Evolutionary conservation across 1,140 invertebrate species (phyloP), one percentile per base, ranked within the genome.

Genomic region (Acyrthosiphon pisum): DNA sequence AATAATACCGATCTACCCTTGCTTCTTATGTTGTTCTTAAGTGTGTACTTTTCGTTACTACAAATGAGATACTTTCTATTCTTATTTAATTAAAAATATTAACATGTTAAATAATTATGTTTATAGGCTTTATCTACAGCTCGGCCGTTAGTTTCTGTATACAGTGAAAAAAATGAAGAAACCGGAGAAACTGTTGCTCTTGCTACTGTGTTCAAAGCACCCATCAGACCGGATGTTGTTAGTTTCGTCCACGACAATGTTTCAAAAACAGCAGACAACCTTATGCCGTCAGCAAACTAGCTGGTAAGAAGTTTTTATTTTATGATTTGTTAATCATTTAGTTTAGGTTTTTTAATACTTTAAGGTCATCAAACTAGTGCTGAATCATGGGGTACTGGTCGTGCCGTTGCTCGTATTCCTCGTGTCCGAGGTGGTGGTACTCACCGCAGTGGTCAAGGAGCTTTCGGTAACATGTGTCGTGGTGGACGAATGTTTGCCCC

Each of bases 381-480:
- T 94, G 99, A 99, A 95, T 99, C 99, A 94, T 99, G 99, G 99
- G 99, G 99, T 95, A 99, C 99, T 95, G 99, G 99, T 95, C 98
- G 99, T 96, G 99, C 99, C 95, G 99, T 99, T 84, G 99, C 99
- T 89, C 99, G 99, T 98, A 99, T 99, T 95, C 99, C 99, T 37
- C 98, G 99, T 97, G 99, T 99, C 1, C 97, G 99, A 94, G 99
- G 99, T 95, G 99, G 99, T 95, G 99, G 99, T 97, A 99, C 99
- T 94, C 99, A 99, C 95, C 98, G 99, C 94, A 99, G 99, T 68
- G 99, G 99, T 94, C 99, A 99, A 96, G 99, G 99, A 97, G 99
- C 99, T 88, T 99, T 99, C 95, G 99, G 99, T 94, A 99, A 99
- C 96, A 99, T 99, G 99, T 99, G 99, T 96, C 97, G 99, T 95